Evolutionary conservation across 2,888 invertebrate species (phyloP), one percentile per base, ranked within the genome.

Genomic region (Drosophila nigricruria): DNA sequence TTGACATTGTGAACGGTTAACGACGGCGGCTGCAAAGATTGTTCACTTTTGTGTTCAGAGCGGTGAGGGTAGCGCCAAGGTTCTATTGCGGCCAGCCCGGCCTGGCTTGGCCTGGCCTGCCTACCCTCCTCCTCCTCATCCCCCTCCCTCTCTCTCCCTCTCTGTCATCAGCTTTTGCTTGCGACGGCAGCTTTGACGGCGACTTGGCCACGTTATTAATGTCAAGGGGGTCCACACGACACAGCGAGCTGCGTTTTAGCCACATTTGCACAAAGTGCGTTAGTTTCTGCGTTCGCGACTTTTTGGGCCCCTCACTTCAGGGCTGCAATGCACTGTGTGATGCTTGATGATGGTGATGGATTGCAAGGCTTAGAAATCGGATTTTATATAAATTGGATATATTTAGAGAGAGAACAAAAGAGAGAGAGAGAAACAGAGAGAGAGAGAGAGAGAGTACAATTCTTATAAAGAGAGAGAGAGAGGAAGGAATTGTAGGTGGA

Each of bases 161-260:
- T 49, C 60, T 62, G 67, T 58, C 70, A 61, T 56, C 73, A 25
- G 56, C 38, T 36, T 71, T 53, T 34, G 70, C 57, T 47, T 27
- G 47, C 57, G 45, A 43, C 43, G 43, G 43, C 73, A n/a, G 54
- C 53, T 23, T 69, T 47, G 25, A 63, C 53, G 47, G 43, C 74
- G 85, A 78, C 73, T 79, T 77, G 67, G 79, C 75, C 71, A 79
- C 71, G 73, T 70, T 87, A 87, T 89, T 87, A 87, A 87, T 87
- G 86, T 87, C 86, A 87, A 87, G 86, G 86, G 89, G 86, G 88
- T 89, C 89, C 72, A 87, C 89, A 89, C 87, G 83, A 50, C 60
- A n/a, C n/a, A 34, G 50, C 76, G 57, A 47, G 36, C 60, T 23
- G 50, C 50, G 36, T 53, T 53, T 53, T 53, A 77, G 71, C 34